Evolutionary conservation across 2,113 vertebrate species (phyloP).

Genomic region (Sinocyclocheilus anophthalmus): DNA sequence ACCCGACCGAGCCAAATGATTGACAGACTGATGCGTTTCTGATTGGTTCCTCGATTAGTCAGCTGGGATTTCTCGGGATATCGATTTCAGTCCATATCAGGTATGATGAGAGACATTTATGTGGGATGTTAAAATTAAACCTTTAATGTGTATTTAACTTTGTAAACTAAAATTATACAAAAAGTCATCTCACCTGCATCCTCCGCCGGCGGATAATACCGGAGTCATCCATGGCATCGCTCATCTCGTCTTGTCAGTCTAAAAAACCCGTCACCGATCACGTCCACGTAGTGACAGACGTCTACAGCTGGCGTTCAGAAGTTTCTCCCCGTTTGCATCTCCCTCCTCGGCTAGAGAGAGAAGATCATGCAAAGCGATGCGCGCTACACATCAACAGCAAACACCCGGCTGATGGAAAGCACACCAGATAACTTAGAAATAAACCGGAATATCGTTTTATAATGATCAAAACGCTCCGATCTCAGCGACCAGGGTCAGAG

Average conservation of each 20-base stretch:
- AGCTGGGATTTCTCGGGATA: neutral
- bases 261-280: neutral
- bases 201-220: conserved; percentile 78
- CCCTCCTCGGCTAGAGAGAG: neutral
- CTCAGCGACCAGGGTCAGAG: neutral
- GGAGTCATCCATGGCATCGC: conserved; percentile 73
- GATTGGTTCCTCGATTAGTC: neutral
- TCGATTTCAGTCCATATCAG: neutral
- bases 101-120: too few species aligned
- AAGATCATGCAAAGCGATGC: conserved; percentile 7
- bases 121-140: too few species aligned
- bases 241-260: conserved; percentile 28
- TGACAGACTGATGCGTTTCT: neutral
- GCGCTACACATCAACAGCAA: neutral
- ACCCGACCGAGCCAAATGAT: neutral
- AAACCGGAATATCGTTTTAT: neutral
- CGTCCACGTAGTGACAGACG: conserved; percentile 17
- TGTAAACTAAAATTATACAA: neutral
- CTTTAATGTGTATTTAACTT: too few species aligned
- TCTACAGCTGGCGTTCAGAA: conserved; percentile 3
- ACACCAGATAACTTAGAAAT: neutral
- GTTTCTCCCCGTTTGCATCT: neutral
- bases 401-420: neutral
- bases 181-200: conserved; percentile 71
- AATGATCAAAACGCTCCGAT: neutral